Base-by-base conservation (phyloP, 2,888 invertebrate species). In the Microchrysa polita region DNA sequence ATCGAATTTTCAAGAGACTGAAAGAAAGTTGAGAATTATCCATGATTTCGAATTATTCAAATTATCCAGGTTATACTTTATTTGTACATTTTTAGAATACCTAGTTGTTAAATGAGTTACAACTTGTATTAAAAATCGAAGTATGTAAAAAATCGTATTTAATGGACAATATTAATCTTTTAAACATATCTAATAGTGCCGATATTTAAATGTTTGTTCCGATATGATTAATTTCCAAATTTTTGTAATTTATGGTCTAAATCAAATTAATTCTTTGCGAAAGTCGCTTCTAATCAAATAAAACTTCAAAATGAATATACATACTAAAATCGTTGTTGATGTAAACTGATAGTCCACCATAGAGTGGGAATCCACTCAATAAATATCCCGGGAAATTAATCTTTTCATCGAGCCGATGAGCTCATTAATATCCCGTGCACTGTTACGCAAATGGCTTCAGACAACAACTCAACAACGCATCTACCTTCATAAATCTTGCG, bases 371-470 rank as follows among this genome's bases (percentile, higher is more conserved):
- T 42, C 2, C 48, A 48, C 48, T 2, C 18, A 27, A 1, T 16
- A 27, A n/a, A 63, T 20, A 12, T 42, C 42, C 18, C 12, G n/a
- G n/a, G 16, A 63, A 55, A 63, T 63, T 63, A 63, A 63, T 63
- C 61, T 63, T 63, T 42, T 63, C 61, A 42, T 63, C 61, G 61
- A 63, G 61, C 20, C 20, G 14, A 40, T 12, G 20, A 63, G 55
- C 40, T 18, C 61, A 63, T 63, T 63, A 63, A 63, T 63, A 40
- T 63, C 20, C 16, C 40, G 40, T 10, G 12, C 42, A 34, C 23
- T 5, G 18, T n/a, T 34, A 5, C 18, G 5, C 55, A n/a, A n/a
- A 16, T 34, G 27, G 27, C 27, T 34, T 34, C 5, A 55, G 4
- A 5, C 55, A 10, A 18, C 12, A 48, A 48, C 14, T 10, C 18